Evolutionary conservation across 2,113 vertebrate species (phyloP), one percentile per base, ranked within the genome.

Genomic region (Clarias macrocephalus): DNA sequence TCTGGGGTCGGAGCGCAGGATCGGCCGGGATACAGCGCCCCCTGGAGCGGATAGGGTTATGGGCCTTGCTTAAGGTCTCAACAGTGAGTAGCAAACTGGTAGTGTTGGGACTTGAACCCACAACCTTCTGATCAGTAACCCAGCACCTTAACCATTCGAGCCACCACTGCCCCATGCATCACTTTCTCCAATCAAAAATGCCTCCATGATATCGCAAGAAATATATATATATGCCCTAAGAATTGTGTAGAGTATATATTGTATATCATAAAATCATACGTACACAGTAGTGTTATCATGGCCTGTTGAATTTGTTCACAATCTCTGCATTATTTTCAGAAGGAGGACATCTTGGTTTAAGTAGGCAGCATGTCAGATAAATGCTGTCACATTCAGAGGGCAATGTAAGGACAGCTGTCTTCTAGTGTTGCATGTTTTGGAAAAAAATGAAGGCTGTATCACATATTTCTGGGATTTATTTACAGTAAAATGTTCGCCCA

Each of bases 401-500:
- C 56, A 6, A 56, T 13, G 10, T 59, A 80, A 80, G 56, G 56
- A 13, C 77, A 80, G 56, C 28, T 33, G 77, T 80, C 77, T 33
- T 42, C n/a, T 57, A 59, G 18, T 80, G 56, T 80, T 80, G 16
- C 77, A 33, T 21, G 59, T 80, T 80, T 80, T 59, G 56, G 77
- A 37, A 60, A 80, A 37, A 60, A 33, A 11, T 59, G 77, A 80
- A 80, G 56, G 77, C 77, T 59, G 56, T 59, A 59, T 60, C 56
- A 59, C 56, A 33, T 80, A 59, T 12, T 59, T 18, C 77, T 59
- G 56, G 56, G 56, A 80, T 80, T 80, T 56, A 59, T 80, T 80
- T 80, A 80, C 77, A 59, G 77, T 59, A 33, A 80, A 80, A 80
- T 12, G 60, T 33, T 5, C 59, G 11, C 54, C n/a, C 76, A 80